Evolutionary conservation across 2,797 vertebrate genomes (phyloP).

Genomic region (Muraenolepis orangiensis): DNA sequence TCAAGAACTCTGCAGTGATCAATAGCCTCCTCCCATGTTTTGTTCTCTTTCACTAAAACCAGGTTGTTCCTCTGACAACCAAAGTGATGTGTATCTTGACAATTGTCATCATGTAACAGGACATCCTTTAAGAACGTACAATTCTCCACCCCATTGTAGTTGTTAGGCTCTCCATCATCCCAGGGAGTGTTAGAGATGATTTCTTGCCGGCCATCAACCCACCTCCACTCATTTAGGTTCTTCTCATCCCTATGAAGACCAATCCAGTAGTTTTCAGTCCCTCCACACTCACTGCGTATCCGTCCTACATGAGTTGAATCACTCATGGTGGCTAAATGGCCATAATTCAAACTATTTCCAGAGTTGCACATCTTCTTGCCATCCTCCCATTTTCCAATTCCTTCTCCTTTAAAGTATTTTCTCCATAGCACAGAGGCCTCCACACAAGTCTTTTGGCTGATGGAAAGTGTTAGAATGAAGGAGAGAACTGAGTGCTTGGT

Average conservation of each 20-base stretch:
- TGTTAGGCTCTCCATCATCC: not conserved
- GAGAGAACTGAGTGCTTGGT: not conserved
- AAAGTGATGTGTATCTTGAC: not conserved
- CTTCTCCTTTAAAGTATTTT: not conserved
- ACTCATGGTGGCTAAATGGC: not conserved
- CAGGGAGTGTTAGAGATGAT: not conserved
- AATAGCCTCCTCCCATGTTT: conserved; percentile 31
- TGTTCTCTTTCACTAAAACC: conserved; percentile 33
- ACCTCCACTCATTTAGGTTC: not conserved
- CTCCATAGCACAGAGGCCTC: not conserved
- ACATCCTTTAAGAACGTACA: not conserved
- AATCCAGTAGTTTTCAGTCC: conserved; percentile 13
- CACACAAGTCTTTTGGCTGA: not conserved
- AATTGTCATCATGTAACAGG: rapidly evolving
- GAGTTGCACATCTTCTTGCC: not conserved
- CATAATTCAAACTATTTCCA: not conserved
- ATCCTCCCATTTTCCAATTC: not conserved
- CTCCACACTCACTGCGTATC: not conserved
- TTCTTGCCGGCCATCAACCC: not conserved
- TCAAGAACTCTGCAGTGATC: conserved; percentile 20
- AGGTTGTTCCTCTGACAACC: conserved; percentile 15
- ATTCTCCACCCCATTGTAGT: not conserved
- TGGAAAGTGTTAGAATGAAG: not conserved
- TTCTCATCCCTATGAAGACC: conserved; percentile 7
- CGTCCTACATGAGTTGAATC: not conserved